A percentile compares a stretch with the other conserved stretches of the same genome.
These are phyloP conservation scores for Oreonectes daqikongensis DNA, from an alignment of 2,797 vertebrate genomes.

Conservation along the genomic window DNA sequence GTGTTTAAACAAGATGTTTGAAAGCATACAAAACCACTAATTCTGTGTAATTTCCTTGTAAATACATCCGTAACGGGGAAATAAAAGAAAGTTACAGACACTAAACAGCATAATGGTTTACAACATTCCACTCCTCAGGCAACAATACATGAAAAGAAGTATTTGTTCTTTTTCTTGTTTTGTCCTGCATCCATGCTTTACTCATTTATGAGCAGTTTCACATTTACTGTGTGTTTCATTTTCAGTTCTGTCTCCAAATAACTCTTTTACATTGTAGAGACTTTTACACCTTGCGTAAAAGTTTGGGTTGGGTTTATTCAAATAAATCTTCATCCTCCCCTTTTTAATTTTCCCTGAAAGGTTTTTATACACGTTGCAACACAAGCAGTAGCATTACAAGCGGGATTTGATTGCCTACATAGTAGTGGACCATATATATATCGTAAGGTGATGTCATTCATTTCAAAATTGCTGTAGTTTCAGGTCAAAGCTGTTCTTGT, in stretches of 20 bases:
- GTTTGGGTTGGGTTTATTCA: not conserved
- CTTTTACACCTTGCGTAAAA: not conserved
- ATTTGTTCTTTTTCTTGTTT: not conserved
- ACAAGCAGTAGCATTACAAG: not conserved
- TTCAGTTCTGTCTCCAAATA: not conserved
- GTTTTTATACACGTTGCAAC: not conserved
- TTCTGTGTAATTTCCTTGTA: not conserved
- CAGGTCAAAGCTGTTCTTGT: constrained; percentile 40
- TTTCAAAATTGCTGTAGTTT: constrained; percentile 26
- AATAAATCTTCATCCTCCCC: not conserved
- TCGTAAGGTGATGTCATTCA: constrained; percentile 21
- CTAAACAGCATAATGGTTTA: not conserved
- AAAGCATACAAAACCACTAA: not conserved
- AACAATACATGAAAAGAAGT: not conserved
- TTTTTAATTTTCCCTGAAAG: not conserved
- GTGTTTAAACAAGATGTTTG: not conserved
- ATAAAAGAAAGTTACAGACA: not conserved
- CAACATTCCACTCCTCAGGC: not conserved
- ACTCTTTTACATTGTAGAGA: not conserved
- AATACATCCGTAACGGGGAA: not conserved
- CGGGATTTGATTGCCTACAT: not conserved
- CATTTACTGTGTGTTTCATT: constrained; percentile 1
- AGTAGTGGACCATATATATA: not conserved
- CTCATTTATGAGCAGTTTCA: constrained; percentile 11
- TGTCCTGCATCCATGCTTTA: not conserved